phyloP scores from a whole-genome alignment of 37 sponge, comb jelly and placozoan species.

The Haliclona indistincta region DNA sequence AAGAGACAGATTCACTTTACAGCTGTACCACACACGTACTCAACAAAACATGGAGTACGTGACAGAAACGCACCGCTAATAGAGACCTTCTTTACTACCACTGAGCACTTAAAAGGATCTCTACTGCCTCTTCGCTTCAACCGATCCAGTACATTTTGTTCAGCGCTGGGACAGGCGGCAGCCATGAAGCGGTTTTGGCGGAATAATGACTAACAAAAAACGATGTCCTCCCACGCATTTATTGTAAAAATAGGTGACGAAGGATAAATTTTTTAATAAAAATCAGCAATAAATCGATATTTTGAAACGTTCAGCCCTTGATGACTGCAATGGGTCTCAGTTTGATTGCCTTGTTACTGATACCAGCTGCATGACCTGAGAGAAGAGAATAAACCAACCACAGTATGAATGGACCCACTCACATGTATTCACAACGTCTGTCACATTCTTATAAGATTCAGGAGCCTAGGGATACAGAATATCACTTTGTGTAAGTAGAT shows the following conservation, averaged over 20 bases:
- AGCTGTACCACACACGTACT: no score
- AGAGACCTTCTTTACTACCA: no score
- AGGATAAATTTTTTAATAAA: background rate
- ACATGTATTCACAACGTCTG: conserved; percentile 98
- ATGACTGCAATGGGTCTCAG: conserved; percentile 98
- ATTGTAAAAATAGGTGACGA: background rate
- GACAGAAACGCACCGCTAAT: no score
- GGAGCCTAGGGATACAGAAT: conserved; percentile 73
- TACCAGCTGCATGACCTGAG: conserved; percentile 95
- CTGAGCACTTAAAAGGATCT: no score
- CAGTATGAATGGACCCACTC: conserved; percentile 21
- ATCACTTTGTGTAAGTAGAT: background rate
- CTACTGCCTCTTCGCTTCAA: no score
- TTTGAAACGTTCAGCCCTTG: conserved; percentile 72
- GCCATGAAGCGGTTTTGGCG: background rate
- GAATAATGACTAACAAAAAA: background rate
- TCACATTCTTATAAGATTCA: conserved; percentile 99
- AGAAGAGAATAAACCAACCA: background rate
- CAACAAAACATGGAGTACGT: no score
- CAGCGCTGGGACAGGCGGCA: background rate
- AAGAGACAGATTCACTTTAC: no score
- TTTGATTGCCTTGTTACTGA: conserved; percentile 93
- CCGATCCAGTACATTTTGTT: no score
- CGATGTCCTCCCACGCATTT: background rate
- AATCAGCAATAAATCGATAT: background rate